These are phyloP conservation scores for Seriola aureovittata DNA, from an alignment of 2,113 vertebrate species.

Conservation along the genomic window DNA sequence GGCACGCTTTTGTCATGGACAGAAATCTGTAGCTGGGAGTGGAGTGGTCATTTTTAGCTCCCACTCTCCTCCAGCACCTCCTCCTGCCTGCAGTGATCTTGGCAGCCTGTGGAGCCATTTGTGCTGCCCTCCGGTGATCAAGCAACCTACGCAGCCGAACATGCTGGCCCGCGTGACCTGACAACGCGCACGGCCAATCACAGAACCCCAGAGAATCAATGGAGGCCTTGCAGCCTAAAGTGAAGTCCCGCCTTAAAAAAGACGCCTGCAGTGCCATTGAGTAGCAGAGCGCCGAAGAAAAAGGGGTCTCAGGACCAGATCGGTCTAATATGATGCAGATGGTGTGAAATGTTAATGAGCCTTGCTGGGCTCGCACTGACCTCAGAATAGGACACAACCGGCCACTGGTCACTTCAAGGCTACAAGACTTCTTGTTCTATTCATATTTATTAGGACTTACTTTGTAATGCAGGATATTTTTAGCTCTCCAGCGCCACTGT, in stretches of 20 bases:
- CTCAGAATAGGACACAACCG: slow-evolving; percentile 5
- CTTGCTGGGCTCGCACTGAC: background rate
- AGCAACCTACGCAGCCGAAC: slow-evolving; percentile 54
- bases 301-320: slow-evolving; percentile 1
- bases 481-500: background rate
- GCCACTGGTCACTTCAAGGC: background rate
- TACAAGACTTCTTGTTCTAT: background rate
- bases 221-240: slow-evolving; percentile 38
- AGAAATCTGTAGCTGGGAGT: background rate
- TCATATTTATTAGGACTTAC: background rate
- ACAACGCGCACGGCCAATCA: slow-evolving; percentile 58
- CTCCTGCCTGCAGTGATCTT: slow-evolving; percentile 57
- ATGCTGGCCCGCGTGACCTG: slow-evolving; percentile 42
- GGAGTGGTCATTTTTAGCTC: slow-evolving; percentile 29
- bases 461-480: background rate
- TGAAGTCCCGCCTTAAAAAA: background rate
- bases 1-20: background rate
- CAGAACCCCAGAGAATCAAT: slow-evolving; percentile 23
- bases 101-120: slow-evolving; percentile 69
- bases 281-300: slow-evolving; percentile 1
- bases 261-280: slow-evolving; percentile 19
- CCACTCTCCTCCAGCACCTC: slow-evolving; percentile 28
- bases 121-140: slow-evolving; percentile 61
- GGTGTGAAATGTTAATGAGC: slow-evolving; percentile 46
- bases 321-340: slow-evolving; percentile 36